Conservation (phyloP, 2,113 vertebrate genomes). For the Galeopterus variegatus region DNA sequence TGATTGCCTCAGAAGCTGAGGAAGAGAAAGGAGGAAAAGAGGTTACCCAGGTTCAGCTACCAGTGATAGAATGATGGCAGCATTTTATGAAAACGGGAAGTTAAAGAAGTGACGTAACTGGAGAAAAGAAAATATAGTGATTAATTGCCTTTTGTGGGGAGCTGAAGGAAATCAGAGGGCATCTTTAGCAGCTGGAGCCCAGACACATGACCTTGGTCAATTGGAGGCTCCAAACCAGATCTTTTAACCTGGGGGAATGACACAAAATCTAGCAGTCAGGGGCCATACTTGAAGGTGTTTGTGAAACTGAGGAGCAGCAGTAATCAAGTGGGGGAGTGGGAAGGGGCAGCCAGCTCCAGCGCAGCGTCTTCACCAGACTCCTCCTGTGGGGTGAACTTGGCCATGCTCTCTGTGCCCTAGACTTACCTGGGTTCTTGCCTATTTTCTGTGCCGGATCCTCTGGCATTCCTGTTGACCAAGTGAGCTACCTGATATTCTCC, state of each 20-base stretch:
- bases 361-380: neutral
- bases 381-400: neutral
- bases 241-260: neutral
- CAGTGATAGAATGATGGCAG: neutral
- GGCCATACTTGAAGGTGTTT: neutral
- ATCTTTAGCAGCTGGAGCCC: neutral
- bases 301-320: neutral
- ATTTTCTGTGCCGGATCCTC: constrained; percentile 53
- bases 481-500: constrained; percentile 48
- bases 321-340: neutral
- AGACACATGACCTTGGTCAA: neutral
- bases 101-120: neutral
- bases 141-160: constrained; percentile 7
- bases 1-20: neutral
- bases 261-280: neutral
- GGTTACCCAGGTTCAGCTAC: neutral
- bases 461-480: neutral
- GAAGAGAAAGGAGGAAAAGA: neutral
- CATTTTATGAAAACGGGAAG: neutral
- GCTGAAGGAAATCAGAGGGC: constrained; percentile 26
- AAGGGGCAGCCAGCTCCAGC: neutral
- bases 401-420: neutral
- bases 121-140: neutral
- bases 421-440: constrained; percentile 54
- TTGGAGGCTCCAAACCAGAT: neutral